Base-by-base conservation (phyloP, 2,888 invertebrate species). In the Baccha elongata region DNA sequence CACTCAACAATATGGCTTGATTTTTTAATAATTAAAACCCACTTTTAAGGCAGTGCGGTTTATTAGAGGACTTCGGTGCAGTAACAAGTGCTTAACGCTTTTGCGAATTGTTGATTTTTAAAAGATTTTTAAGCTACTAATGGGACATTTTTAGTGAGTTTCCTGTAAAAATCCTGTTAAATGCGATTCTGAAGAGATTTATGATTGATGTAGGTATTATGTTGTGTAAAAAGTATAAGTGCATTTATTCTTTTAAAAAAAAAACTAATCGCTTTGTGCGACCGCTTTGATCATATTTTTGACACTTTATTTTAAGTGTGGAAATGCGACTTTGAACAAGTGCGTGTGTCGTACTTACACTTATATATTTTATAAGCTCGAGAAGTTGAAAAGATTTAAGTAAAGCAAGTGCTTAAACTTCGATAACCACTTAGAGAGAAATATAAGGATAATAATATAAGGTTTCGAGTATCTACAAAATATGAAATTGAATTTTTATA, bases 1-100 rank as follows among this genome's bases (percentile, higher is more conserved):
- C 78, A 78, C 83, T 83, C 50, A 78, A 78, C 83, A 78, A 37
- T 78, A 78, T 83, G 83, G 72, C 78, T 78, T 67, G 67, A 78
- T 83, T 83, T 83, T 35, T 60, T 83, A 17, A 55, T 78, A 78
- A 78, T 78, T 78, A 78, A 68, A 62, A 79, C 53, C 55, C 76
- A 76, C 76, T 81, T 81, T 67, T 52, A 60, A 48, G 50, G 42
- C 52, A 71, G 53, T 40, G 58, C 23, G 58, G 53, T 68, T 29
- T 65, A 23, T 44, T 62, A 15, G 40, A 68, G 69, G 62, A 64
- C 53, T 53, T 52, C 6, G n/a, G 35, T 53, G 48, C 48, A 40
- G 17, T 62, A 81, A 48, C 65, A 81, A 81, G 75, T 81, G 81
- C 42, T 53, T 46, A 40, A 35, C 37, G 21, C 53, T 60, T 62